Evolutionary conservation across 2,113 vertebrate genomes (phyloP), one percentile per base, ranked within the genome.

Genomic region (Dascyllus trimaculatus): DNA sequence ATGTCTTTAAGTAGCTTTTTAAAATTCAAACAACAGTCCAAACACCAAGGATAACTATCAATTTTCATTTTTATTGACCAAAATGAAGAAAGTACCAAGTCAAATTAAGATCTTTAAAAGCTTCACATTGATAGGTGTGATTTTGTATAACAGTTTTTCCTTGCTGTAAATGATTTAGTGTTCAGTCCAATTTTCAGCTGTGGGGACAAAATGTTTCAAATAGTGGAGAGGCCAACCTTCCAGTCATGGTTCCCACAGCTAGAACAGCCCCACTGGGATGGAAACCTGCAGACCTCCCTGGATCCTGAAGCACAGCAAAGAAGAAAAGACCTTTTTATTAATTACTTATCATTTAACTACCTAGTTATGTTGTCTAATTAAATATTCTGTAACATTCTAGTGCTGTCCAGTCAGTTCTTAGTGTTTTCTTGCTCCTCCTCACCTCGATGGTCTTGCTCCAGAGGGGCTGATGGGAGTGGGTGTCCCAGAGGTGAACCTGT

Each of bases 401-500:
- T 14, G 1, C 48, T 24, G 45, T 51, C 13, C 25, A 15, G 32
- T 18, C 24, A 29, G 10, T 1, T 11, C 14, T 3, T 9, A 4
- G 10, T 51, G 6, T n/a, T 10, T 51, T 51, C 19, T 17, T 19
- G 45, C 17, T 29, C 4, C 9, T 19, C n/a, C 64, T 72, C 68
- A 97, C 97, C 93, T 97, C 97, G 0, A 96, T 95, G 29, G 76
- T 89, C 85, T 96, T 96, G 89, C 92, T 97, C 97, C 97, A 98
- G 29, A 97, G 75, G 21, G 96, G 96, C 88, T 96, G 95, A 71
- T 96, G 96, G 63, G 95, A 90, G 72, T 90, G 84, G 15, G 93
- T 90, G 49, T 96, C 96, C 97, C 97, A 98, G 49, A 97, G 92
- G 60, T 96, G 95, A 13, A 97, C 95, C 84, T 93, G 93, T 71